Evolutionary conservation across 2,113 vertebrate species (phyloP).

Genomic region (Chelonoidis abingdonii): DNA sequence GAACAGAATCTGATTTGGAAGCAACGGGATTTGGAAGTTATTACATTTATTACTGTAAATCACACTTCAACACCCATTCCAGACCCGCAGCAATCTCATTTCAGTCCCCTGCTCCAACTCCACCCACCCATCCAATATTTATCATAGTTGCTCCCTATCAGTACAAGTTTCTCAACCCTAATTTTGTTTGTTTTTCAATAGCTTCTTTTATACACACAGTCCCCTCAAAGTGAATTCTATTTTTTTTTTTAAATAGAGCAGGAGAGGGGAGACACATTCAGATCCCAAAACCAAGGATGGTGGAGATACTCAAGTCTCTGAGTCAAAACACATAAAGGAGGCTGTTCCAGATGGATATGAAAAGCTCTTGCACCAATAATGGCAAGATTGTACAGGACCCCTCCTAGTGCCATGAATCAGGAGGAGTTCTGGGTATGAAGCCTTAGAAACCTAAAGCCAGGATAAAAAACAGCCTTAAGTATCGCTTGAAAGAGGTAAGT

Average conservation of each 20-base stretch:
- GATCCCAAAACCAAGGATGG: background rate
- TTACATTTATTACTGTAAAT: background rate
- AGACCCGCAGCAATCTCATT: background rate
- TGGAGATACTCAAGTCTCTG: no score
- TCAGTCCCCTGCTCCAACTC: background rate
- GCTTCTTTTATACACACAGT: background rate
- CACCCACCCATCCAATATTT: background rate
- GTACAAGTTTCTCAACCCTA: background rate
- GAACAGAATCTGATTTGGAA: background rate
- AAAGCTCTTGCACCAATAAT: no score
- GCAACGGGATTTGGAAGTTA: background rate
- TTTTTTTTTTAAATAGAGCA: background rate
- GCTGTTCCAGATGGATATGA: background rate
- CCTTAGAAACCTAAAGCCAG: background rate
- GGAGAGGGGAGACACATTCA: background rate
- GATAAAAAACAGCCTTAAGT: background rate
- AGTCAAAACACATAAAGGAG: background rate
- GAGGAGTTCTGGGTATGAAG: background rate
- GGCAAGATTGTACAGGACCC: accelerated
- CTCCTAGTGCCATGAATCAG: accelerated
- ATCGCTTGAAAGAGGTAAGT: background rate
- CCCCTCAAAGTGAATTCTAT: background rate
- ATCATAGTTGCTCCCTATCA: background rate
- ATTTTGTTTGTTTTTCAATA: background rate
- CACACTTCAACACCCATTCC: background rate